Base-by-base conservation (phyloP, 2,888 invertebrate genomes). In the Drosophila incognita region DNA sequence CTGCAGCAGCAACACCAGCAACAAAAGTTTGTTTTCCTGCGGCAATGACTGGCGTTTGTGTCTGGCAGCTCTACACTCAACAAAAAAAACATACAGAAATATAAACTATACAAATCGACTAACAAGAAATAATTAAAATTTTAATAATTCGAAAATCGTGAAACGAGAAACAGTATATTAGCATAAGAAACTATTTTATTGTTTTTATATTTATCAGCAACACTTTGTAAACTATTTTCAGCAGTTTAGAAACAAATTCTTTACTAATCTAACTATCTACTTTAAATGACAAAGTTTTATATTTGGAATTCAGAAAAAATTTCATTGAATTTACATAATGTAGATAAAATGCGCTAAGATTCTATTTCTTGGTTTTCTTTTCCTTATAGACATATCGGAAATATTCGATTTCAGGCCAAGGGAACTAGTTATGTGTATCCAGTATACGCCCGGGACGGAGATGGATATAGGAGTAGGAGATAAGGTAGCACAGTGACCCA, bases 21-120 rank as follows among this genome's bases (percentile, higher is more conserved):
- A 72, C 75, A 78, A 66, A 86, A 90, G 87, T 87, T 87, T 86
- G 78, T 86, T 87, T 87, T 90, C 89, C 90, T 87, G 89, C 77
- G 76, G 81, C 81, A 77, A 75, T 85, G 89, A 85, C 89, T 89
- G 79, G 80, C 89, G 80, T 70, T 84, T 84, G 84, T 87, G 69
- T 68, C 69, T 83, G 76, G 57, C 61, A 51, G 38, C 52, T 33
- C 11, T 60, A 64, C 42, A 56, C 56, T 38, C 1, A 8, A 4
- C 2, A 2, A 56, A 56, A 54, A 24, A 11, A 21, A 15, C 31
- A 31, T 10, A n/a, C 10, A 15, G 8, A 49, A 27, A 49, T 5
- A n/a, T 18, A n/a, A 49, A 29, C 18, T 21, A 35, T 6, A 46
- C 13, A 46, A 21, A 21, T 7, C 4, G 7, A 13, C 6, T 21